Evolutionary conservation across 2,113 vertebrate species (phyloP), one percentile per base, ranked within the genome.

Genomic region (Meriones unguiculatus): DNA sequence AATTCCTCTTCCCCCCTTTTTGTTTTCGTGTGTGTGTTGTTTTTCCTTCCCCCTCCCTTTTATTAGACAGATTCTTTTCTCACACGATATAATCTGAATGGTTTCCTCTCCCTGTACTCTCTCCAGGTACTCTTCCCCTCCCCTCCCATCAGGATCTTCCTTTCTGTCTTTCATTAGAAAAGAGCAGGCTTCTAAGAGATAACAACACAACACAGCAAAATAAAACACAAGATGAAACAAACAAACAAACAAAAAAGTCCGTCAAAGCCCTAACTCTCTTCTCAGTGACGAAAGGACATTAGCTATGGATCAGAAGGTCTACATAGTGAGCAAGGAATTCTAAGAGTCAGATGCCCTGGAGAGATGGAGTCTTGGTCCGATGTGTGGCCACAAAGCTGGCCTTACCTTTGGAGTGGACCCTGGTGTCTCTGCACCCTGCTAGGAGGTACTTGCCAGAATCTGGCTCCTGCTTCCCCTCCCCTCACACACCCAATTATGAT

Each of bases 231-330:
- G 38, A 84, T 30, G 30, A 28, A 85, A 85, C n/a, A 65, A 65
- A 64, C n/a, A 64, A 28, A 41, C 2, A 41, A 41, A 41, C 41
- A 41, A n/a, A n/a, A 7, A 14, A 85, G 41, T 14, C 4, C 28
- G 41, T 65, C 4, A n/a, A 85, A 85, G 38, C 14, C 25, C 25
- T 10, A 64, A 67, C 41, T 50, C 70, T 59, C 17, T 52, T 88
- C 62, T 90, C 50, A 85, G 25, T 17, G 20, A 38, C 50, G 72
- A 84, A 95, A 94, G 38, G 75, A 93, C 94, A 28, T 30, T 54
- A 72, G 24, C 1, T 24, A 0, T 38, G 8, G n/a, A 28, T 77
- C 85, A 87, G 73, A 89, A 95, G 41, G n/a, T 67, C 57, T 46
- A 30, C 62, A 65, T 38, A 25, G 11, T 46, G 10, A 84, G 17